Percentiles rank a stretch among this genome's conserved stretches.
Evolutionary conservation across 2,113 vertebrate genomes (phyloP).

Genomic region (Leptodactylus fuscus): DNA sequence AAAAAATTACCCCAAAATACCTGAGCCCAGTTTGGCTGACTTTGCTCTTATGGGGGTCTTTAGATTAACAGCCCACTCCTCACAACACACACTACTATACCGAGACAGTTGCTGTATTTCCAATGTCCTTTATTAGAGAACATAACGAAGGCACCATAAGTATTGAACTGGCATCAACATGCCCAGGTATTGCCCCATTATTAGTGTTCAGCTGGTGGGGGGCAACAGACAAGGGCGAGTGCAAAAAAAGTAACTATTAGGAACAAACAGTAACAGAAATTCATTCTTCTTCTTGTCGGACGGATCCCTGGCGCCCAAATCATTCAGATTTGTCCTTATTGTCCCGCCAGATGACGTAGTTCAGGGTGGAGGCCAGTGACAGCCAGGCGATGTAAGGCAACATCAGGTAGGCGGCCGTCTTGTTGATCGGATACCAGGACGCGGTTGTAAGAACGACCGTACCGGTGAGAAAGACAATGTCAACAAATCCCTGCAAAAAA

Average conservation of each 20-base stretch:
- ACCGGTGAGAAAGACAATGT: constrained; percentile 68
- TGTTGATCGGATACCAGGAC: constrained; percentile 76
- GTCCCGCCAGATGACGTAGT: constrained; percentile 75
- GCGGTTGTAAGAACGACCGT: constrained; percentile 67
- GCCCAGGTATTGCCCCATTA: background rate
- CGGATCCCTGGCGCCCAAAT: background rate
- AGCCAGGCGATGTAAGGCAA: constrained; percentile 81
- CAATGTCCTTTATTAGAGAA: background rate
- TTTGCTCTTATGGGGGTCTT: no score
- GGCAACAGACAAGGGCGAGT: background rate
- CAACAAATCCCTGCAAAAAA: constrained; percentile 70
- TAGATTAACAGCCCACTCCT: no score
- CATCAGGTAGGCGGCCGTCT: constrained; percentile 73
- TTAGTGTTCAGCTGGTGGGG: constrained; percentile 12
- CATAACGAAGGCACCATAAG: background rate
- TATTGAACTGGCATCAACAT: no score
- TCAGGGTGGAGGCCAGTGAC: constrained; percentile 71
- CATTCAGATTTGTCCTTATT: constrained; percentile 65
- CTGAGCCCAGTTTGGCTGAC: no score
- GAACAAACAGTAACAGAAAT: background rate
- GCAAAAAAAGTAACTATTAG: background rate
- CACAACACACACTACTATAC: no score
- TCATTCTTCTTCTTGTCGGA: background rate
- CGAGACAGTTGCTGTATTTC: no score
- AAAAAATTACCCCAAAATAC: no score